phyloP scores from a whole-genome alignment of 2,797 vertebrate species.

The Pangasius mekongensis region DNA sequence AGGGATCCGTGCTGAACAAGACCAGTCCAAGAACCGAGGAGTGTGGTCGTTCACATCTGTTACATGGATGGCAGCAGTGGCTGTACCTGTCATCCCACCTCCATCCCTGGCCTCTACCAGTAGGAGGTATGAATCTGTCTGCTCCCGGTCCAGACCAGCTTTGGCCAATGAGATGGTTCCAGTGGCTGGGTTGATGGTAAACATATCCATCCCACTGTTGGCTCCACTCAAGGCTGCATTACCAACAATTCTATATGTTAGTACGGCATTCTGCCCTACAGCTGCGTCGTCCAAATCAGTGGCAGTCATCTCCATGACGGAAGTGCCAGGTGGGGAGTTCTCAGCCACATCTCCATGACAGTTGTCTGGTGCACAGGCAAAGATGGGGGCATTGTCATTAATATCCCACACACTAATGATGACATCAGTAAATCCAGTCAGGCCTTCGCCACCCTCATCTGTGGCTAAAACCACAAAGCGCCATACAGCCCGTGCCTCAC shows the following conservation, averaged over 20 bases:
- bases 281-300: constrained; percentile 84
- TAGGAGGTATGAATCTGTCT: constrained; percentile 79
- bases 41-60: constrained; percentile 85
- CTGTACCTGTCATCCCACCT: constrained; percentile 84
- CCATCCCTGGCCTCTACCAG: constrained; percentile 87
- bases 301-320: constrained; percentile 88
- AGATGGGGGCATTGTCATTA: constrained; percentile 86
- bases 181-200: constrained; percentile 79
- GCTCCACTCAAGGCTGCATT: constrained; percentile 69
- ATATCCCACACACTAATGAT: constrained; percentile 91
- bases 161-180: constrained; percentile 80
- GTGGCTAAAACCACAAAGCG: constrained; percentile 89
- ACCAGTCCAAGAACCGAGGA: constrained; percentile 78
- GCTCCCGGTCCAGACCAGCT: constrained; percentile 82
- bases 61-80: constrained; percentile 83
- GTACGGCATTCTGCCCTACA: constrained; percentile 84
- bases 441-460: constrained; percentile 87
- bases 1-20: constrained; percentile 76
- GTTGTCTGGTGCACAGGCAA: constrained; percentile 79
- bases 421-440: constrained; percentile 90
- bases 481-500: constrained; percentile 86
- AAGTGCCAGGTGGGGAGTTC: constrained; percentile 79
- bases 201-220: constrained; percentile 71
- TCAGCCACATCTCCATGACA: constrained; percentile 84
- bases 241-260: constrained; percentile 83